A percentile compares a stretch with the other conserved stretches of the same genome.
phyloP scores from a whole-genome alignment of 2,888 invertebrate genomes.

The Polydrusus pterygomalis region DNA sequence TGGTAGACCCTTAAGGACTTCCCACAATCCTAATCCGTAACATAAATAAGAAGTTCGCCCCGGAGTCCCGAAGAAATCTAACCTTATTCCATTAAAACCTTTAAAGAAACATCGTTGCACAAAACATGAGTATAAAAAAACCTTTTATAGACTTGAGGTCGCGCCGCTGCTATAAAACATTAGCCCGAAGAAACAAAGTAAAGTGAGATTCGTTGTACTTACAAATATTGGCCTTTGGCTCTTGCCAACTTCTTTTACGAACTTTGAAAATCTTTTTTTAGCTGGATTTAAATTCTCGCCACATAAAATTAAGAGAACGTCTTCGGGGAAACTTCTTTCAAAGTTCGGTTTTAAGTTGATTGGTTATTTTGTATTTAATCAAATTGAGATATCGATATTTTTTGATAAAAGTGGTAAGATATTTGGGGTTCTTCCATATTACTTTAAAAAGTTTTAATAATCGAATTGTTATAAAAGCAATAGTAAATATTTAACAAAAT shows the following conservation, averaged over 20 bases:
- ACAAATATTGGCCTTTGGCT: constrained; percentile 41
- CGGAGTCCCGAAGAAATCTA: too few species aligned
- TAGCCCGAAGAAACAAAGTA: constrained; percentile 39
- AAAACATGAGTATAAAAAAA: neutral
- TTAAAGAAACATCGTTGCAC: too few species aligned
- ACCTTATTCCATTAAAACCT: too few species aligned
- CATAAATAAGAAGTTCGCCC: too few species aligned
- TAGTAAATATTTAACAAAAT: too few species aligned
- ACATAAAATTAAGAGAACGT: constrained; percentile 32
- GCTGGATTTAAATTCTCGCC: constrained; percentile 38
- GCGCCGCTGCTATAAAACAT: constrained; percentile 25
- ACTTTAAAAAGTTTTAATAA: too few species aligned
- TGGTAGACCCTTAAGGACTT: too few species aligned
- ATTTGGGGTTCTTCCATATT: too few species aligned
- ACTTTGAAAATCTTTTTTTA: constrained; percentile 40
- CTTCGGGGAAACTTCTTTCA: constrained; percentile 15
- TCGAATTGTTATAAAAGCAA: too few species aligned
- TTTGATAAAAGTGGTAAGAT: neutral
- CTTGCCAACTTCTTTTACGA: constrained; percentile 42
- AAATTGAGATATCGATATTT: neutral
- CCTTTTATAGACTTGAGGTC: neutral
- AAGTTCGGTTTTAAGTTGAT: constrained; percentile 10
- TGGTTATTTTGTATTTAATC: constrained; percentile 12
- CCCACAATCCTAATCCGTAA: too few species aligned
- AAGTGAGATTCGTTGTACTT: constrained; percentile 42